Evolutionary conservation across 2,888 invertebrate genomes (phyloP).

Genomic region (Vannuccia rotundouncinata): DNA sequence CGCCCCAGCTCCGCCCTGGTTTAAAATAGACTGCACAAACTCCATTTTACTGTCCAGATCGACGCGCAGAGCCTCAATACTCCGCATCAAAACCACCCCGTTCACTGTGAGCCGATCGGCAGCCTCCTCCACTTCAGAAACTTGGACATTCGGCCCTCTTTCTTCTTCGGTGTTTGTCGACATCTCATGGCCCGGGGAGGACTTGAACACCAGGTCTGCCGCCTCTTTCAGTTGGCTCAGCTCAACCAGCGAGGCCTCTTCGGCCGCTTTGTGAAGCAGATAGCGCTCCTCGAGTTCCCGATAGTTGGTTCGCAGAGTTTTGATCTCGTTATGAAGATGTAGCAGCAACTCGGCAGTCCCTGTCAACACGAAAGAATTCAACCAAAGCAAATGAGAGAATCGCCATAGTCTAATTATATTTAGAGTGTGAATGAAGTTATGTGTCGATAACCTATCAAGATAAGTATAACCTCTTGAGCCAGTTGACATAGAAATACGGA

Average conservation of each 20-base stretch:
- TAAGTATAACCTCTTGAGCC: too few relatives aligned
- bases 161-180: neutral
- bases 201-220: neutral
- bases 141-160: too few relatives aligned
- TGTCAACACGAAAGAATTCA: too few relatives aligned
- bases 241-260: neutral
- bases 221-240: neutral
- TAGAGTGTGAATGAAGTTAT: too few relatives aligned
- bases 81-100: neutral
- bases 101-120: neutral
- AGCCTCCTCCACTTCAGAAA: neutral
- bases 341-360: neutral
- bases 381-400: too few relatives aligned
- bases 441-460: too few relatives aligned
- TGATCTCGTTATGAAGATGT: constrained; percentile 11
- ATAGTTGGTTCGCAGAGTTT: neutral
- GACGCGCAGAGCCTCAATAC: neutral
- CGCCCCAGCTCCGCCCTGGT: neutral
- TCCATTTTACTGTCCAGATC: constrained; percentile 6
- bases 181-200: too few relatives aligned
- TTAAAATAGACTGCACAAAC: neutral
- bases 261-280: neutral
- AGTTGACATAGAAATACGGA: too few relatives aligned
- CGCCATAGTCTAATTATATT: too few relatives aligned
- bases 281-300: constrained; percentile 9